These are phyloP conservation scores for Ictalurus punctatus DNA, from an alignment of 2,113 vertebrate species.

Conservation along the genomic window DNA sequence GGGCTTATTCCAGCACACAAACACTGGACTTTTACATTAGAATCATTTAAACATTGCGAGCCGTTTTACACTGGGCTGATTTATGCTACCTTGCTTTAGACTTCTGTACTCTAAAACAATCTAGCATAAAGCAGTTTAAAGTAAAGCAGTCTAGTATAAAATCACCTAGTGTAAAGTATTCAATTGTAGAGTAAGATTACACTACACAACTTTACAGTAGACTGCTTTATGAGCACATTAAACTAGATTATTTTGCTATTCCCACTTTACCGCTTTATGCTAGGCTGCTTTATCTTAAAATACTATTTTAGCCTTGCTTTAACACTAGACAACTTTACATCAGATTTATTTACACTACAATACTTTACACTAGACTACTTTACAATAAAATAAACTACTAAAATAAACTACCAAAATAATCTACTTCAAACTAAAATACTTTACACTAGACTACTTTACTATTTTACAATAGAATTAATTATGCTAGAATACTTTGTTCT, in stretches of 20 bases:
- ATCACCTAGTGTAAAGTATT: not conserved
- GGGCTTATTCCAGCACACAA: not conserved
- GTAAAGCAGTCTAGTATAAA: not conserved
- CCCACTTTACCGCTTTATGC: not conserved
- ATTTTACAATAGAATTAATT: not conserved
- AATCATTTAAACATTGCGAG: not conserved
- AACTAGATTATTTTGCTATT: not conserved
- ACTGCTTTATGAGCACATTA: not conserved
- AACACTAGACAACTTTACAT: not conserved
- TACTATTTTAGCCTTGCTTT: not conserved
- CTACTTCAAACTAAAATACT: too few relatives aligned
- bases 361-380: not conserved
- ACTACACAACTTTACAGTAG: not conserved
- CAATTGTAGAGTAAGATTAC: not conserved
- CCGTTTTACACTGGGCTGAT: not conserved
- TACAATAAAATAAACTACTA: too few relatives aligned
- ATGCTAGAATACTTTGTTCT: too few relatives aligned
- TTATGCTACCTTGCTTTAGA: not conserved
- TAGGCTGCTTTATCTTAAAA: not conserved
- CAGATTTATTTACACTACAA: not conserved
- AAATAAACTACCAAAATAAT: too few relatives aligned
- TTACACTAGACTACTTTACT: not conserved
- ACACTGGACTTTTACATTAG: not conserved
- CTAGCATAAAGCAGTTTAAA: not conserved
- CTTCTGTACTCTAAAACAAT: not conserved